A percentile compares a stretch with the other conserved stretches of the same genome.
phyloP scores from a whole-genome alignment of 2,797 vertebrate species.

The Sebastiscus albofasciatus region DNA sequence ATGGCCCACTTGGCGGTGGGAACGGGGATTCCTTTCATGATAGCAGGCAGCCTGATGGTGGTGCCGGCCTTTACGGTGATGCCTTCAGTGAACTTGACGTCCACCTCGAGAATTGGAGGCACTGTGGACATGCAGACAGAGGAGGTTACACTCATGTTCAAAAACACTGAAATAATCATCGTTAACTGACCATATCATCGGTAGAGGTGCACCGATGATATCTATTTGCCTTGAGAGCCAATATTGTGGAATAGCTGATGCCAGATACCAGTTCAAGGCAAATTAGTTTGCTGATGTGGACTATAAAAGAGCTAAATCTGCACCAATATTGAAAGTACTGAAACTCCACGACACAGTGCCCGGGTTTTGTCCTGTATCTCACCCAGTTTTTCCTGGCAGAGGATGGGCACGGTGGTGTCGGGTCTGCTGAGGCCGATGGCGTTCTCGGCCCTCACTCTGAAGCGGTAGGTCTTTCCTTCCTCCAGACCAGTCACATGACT shows the following conservation, averaged over 20 bases:
- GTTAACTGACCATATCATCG: not conserved
- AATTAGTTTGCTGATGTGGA: not conserved
- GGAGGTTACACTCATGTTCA: not conserved
- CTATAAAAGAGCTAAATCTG: not conserved
- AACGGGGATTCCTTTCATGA: conserved; percentile 95
- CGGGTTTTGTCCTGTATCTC: conserved; percentile 36
- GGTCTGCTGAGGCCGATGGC: conserved; percentile 94
- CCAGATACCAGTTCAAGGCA: not conserved
- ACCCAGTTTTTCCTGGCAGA: conserved; percentile 98
- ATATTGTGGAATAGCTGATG: not conserved
- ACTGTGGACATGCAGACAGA: conserved; percentile 80
- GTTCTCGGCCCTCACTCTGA: conserved; percentile 97
- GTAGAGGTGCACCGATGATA: not conserved
- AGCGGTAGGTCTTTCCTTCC: conserved; percentile 96
- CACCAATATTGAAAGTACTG: not conserved
- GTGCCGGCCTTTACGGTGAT: conserved; percentile 97
- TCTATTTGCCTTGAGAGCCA: not conserved
- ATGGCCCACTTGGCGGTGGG: conserved; percentile 94
- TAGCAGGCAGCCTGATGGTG: conserved; percentile 94
- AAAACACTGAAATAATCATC: not conserved
- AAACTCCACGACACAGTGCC: not conserved
- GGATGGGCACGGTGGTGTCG: conserved; percentile 97
- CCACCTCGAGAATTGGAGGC: conserved; percentile 92
- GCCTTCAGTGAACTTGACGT: conserved; percentile 95
- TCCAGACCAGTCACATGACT: conserved; percentile 94